Percentiles rank a stretch among this genome's conserved stretches.
Evolutionary conservation across 2,797 vertebrate genomes (phyloP).

Genomic region (Gastrophryne carolinensis): DNA sequence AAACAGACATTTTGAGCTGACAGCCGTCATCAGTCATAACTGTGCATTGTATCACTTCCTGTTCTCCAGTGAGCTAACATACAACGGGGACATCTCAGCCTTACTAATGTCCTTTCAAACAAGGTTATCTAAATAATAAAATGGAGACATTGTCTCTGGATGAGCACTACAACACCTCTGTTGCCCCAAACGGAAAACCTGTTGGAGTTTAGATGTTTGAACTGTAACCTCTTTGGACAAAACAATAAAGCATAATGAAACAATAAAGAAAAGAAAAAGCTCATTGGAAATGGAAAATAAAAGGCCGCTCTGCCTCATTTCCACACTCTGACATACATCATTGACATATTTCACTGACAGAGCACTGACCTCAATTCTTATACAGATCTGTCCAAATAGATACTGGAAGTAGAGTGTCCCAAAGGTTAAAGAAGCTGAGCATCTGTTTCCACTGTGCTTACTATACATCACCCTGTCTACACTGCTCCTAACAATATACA

Average conservation of each 20-base stretch:
- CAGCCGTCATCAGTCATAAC: conserved; percentile 9
- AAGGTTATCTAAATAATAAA: conserved; percentile 49
- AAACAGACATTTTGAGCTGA: conserved; percentile 20
- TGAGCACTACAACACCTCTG: conserved; percentile 39
- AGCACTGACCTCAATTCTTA: conserved; percentile 68
- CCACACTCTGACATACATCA: conserved; percentile 63
- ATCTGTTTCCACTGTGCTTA: conserved; percentile 71
- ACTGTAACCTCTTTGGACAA: conserved; percentile 50
- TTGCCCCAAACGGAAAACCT: conserved; percentile 45
- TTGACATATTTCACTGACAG: conserved; percentile 66
- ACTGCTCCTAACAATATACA: conserved; percentile 45
- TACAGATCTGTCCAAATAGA: conserved; percentile 72
- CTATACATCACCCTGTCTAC: conserved; percentile 54
- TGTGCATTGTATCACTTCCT: conserved; percentile 38
- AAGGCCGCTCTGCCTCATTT: conserved; percentile 62
- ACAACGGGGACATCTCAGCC: conserved; percentile 17
- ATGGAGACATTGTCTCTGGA: conserved; percentile 26
- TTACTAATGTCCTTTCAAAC: conserved; percentile 2
- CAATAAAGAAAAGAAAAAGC: conserved; percentile 36
- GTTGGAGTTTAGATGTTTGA: conserved; percentile 45
- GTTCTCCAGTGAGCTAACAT: not conserved
- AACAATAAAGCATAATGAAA: conserved; percentile 35
- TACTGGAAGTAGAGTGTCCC: conserved; percentile 68
- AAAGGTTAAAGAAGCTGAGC: conserved; percentile 70
- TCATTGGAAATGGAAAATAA: conserved; percentile 56